Evolutionary conservation across 2,797 vertebrate genomes (phyloP).

Genomic region (Basileuterus tristriatus): DNA sequence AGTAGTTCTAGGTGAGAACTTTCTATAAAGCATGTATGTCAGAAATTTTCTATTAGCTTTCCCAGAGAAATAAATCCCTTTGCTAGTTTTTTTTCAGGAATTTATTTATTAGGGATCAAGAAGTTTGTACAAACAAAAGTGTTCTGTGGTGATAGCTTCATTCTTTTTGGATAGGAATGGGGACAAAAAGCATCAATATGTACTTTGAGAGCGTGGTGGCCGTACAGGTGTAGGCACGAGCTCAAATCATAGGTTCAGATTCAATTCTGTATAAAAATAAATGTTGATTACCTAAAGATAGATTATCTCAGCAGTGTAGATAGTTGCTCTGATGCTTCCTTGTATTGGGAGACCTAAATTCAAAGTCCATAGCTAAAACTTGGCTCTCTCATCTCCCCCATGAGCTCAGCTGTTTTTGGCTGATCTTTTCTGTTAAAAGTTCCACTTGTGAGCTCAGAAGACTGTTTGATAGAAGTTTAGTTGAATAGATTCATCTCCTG

Average conservation of each 20-base stretch:
- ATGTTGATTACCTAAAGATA: neutral
- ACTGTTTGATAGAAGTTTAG: neutral
- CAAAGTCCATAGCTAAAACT: neutral
- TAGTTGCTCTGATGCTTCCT: neutral
- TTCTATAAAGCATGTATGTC: neutral
- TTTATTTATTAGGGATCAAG: neutral
- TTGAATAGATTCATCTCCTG: neutral
- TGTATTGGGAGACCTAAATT: neutral
- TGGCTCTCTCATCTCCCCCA: fast-evolving
- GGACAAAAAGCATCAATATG: fast-evolving
- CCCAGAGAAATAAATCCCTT: neutral
- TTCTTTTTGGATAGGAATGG: neutral
- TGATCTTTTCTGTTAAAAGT: neutral
- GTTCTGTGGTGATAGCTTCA: neutral
- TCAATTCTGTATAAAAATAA: neutral
- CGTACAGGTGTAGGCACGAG: neutral
- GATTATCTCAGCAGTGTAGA: neutral
- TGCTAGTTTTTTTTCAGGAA: neutral
- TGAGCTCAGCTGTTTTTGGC: neutral
- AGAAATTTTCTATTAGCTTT: neutral
- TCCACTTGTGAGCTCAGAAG: neutral
- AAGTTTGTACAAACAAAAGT: neutral
- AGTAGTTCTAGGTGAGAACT: neutral
- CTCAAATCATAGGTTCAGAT: neutral
- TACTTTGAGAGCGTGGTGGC: neutral